A percentile compares a stretch with the other conserved stretches of the same genome.
phyloP scores from a whole-genome alignment of 2,113 vertebrate species.

The Electrona antarctica region DNA sequence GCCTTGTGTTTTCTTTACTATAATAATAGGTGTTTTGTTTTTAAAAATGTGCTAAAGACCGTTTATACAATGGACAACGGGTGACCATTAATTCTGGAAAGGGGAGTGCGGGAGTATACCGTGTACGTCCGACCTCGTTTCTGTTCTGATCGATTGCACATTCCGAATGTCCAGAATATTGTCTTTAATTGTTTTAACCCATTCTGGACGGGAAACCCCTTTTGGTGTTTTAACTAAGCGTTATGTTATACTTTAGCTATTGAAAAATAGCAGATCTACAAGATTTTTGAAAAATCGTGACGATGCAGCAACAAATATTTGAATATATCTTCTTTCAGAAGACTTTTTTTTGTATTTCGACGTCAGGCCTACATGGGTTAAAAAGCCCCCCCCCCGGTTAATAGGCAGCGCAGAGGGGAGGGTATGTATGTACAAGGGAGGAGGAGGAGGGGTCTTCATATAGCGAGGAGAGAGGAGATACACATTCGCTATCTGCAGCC shows the following conservation, averaged over 20 bases:
- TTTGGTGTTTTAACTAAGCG: too few species aligned
- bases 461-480: neutral
- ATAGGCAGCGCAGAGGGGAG: conserved; percentile 49
- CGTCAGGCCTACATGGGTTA: too few species aligned
- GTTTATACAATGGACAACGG: conserved; percentile 69
- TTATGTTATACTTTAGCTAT: too few species aligned
- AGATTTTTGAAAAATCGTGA: too few species aligned
- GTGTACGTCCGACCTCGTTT: conserved; percentile 18
- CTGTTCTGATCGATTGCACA: conserved; percentile 60
- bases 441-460: neutral
- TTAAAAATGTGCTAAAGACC: conserved; percentile 43
- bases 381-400: conserved; percentile 52
- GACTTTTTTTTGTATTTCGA: too few species aligned
- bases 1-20: too few species aligned
- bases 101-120: too few species aligned
- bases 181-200: conserved; percentile 57
- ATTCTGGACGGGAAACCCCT: too few species aligned
- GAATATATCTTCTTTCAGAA: too few species aligned
- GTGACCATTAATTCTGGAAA: conserved; percentile 59
- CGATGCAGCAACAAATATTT: too few species aligned
- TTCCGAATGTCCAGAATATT: conserved; percentile 65
- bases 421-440: conserved; percentile 21
- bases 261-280: too few species aligned
- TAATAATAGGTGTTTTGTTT: too few species aligned
- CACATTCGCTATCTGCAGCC: neutral